A percentile compares a stretch with the other conserved stretches of the same genome.
These are phyloP conservation scores for Notothenia coriiceps DNA, from an alignment of 2,113 vertebrate genomes.

Conservation along the genomic window DNA sequence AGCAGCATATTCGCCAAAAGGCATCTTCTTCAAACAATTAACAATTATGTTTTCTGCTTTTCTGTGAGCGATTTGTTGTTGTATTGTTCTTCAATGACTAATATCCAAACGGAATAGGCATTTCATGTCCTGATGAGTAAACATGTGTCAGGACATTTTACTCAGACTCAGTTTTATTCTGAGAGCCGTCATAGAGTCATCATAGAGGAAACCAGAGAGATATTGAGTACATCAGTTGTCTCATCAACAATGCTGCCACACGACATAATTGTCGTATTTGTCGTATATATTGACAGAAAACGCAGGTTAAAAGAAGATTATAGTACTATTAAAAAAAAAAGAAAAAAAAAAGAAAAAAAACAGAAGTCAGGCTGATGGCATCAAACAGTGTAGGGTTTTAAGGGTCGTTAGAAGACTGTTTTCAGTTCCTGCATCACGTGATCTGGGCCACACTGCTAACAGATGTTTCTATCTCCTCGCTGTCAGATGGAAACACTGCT, in stretches of 20 bases:
- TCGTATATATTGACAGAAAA: neutral
- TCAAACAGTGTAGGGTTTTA: neutral
- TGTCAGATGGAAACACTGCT: conserved; percentile 18
- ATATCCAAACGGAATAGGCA: neutral
- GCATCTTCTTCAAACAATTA: neutral
- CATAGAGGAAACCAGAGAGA: neutral
- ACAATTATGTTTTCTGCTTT: neutral
- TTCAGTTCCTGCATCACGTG: conserved; percentile 42
- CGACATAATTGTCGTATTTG: neutral
- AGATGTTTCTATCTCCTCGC: conserved; percentile 53
- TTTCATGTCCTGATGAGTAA: neutral
- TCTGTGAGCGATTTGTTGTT: neutral
- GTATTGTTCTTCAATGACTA: neutral
- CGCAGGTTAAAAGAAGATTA: neutral
- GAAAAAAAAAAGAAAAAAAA: too few relatives aligned
- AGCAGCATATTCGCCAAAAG: neutral
- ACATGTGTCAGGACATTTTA: neutral
- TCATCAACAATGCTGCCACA: neutral
- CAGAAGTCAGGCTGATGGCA: neutral
- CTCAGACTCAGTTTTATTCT: neutral
- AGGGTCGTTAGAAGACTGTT: conserved; percentile 21
- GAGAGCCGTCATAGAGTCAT: neutral
- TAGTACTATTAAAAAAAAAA: neutral
- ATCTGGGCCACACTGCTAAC: conserved; percentile 51
- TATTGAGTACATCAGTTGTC: neutral